Evolutionary conservation across 2,888 invertebrate species (phyloP), one percentile per base, ranked within the genome.

Genomic region (Melinopterus prodromus): DNA sequence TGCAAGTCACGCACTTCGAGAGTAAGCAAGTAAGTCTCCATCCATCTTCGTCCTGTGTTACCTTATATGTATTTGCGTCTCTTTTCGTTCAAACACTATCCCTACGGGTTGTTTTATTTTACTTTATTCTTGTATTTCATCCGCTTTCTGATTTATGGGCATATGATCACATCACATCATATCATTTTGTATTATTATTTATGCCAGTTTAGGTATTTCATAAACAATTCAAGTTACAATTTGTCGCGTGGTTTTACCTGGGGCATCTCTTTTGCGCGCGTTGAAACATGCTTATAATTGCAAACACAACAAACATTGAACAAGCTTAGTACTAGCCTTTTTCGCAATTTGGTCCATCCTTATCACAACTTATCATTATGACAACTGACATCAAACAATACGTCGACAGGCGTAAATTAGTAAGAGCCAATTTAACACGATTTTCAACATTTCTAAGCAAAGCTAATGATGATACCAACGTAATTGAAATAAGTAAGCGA

Each of bases 321-420:
- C 53, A 53, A 53, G 53, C 53, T 53, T 53, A 53, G 53, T 53
- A 53, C 5, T 53, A 53, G 53, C 53, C 7, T 53, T 53, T 53
- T 53, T 53, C 53, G 53, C 53, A 53, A 53, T 53, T 53, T 53
- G 12, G 26, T 26, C 26, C 53, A 53, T 53, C 53, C n/a, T 53
- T 53, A 53, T 53, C 53, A 53, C 53, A 53, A 9, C 53, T 53
- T 53, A 53, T 12, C 53, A 53, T 53, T 53, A 53, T 53, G 53
- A 4, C 53, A 53, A 53, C 53, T 26, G 26, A 26, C 53, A 53
- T 9, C 53, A 53, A 53, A 53, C 9, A 53, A 53, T 53, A 53
- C 53, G 53, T 53, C 53, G 53, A 53, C 53, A 53, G 53, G 53
- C 53, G 53, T 53, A 53, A 53, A 53, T 53, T 53, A 53, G 53